Base-by-base conservation (phyloP, 1,140 invertebrate species). In the Oryctes rhinoceros region DNA sequence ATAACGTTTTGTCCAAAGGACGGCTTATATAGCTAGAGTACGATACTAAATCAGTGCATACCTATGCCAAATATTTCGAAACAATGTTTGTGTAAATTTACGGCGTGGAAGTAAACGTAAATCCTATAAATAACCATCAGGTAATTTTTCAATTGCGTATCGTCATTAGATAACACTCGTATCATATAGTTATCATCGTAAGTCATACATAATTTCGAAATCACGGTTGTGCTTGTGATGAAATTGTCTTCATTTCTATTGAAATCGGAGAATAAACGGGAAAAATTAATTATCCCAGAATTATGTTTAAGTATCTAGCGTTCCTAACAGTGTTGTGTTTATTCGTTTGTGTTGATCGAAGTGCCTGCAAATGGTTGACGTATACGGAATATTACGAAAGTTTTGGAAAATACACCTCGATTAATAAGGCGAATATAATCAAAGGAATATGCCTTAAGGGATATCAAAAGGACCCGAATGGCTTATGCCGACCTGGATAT, bases 401-500 rank as follows among this genome's bases (percentile, higher is more conserved):
- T 47, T 74, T 39, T 44, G 39, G 6, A 59, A 74, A 44, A 71
- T 71, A 71, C 65, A 30, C 24, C 20, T 20, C 13, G 53, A 30
- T 71, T 20, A 71, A 24, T 24, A 71, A 18, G 24, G 65, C 65
- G n/a, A 71, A 71, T 30, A 71, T 71, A 18, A 71, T 71, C 65
- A 71, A 71, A 71, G 65, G 65, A 4, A 24, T 71, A 71, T 71
- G 65, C 11, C 24, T 71, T 18, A 71, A 15, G 20, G 65, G 65
- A 9, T 71, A 11, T 15, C 65, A 74, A 30, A 71, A 37, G 18
- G 78, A 79, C 49, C 62, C 65, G 6, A 39, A 65, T 47, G 65
- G 78, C 20, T 47, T 74, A 39, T 79, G 78, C 30, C 35, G 78
- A 37, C 65, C 62, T 74, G 78, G 47, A 20, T 79, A 79, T 75